phyloP scores from a whole-genome alignment of 2,888 invertebrate genomes.

The Synanthedon myopaeformis region DNA sequence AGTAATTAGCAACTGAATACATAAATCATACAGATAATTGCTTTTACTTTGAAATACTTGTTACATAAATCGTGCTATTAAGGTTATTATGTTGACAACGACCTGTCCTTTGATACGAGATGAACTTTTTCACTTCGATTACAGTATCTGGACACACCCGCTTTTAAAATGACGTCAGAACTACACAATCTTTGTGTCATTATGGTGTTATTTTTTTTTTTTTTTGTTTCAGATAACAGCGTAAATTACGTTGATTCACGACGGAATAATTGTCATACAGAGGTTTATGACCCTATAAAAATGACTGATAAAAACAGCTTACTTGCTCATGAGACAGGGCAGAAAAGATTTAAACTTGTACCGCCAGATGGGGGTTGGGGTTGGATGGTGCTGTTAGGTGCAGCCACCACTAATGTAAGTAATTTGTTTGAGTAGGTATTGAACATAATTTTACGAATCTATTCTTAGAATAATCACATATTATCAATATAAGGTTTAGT shows the following conservation, averaged over 20 bases:
- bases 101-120: conserved; percentile 10
- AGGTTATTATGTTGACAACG: too few relatives aligned
- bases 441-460: not conserved
- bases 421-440: not conserved
- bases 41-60: too few relatives aligned
- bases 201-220: not conserved
- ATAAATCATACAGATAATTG: too few relatives aligned
- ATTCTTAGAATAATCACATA: not conserved
- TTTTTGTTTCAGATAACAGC: not conserved
- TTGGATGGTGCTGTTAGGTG: conserved; percentile 77
- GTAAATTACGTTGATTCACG: not conserved
- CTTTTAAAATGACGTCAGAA: not conserved
- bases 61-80: too few relatives aligned
- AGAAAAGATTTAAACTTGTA: conserved; percentile 44
- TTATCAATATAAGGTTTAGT: not conserved
- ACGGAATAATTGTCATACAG: not conserved
- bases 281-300: not conserved
- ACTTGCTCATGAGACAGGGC: conserved; percentile 18
- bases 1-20: too few relatives aligned
- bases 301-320: conserved; percentile 30
- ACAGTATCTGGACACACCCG: conserved; percentile 1
- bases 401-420: conserved; percentile 76
- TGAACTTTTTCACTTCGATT: conserved; percentile 11
- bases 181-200: not conserved
- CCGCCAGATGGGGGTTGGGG: conserved; percentile 82